Evolutionary conservation across 2,797 vertebrate species (phyloP).

Genomic region (Hipposideros larvatus): DNA sequence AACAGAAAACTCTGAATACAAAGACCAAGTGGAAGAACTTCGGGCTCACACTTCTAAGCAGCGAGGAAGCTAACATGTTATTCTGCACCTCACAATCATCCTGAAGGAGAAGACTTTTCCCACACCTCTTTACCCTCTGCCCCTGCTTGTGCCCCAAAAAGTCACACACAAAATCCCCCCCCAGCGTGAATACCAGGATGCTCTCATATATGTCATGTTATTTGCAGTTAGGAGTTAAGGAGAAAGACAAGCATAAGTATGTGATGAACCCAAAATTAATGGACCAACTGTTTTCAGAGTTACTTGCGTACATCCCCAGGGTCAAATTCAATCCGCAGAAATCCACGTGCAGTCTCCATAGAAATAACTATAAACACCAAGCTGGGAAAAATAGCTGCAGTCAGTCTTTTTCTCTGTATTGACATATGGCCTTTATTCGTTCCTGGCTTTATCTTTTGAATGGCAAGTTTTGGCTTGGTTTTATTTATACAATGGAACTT

Average conservation of each 20-base stretch:
- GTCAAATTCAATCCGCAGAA: conserved; percentile 77
- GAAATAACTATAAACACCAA: conserved; percentile 80
- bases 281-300: conserved; percentile 74
- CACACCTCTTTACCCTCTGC: not conserved
- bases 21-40: not conserved
- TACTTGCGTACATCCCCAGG: conserved; percentile 74
- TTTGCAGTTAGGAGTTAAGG: conserved; percentile 36
- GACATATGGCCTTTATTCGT: conserved; percentile 81
- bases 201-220: not conserved
- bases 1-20: conserved; percentile 4
- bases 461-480: conserved; percentile 84
- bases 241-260: not conserved
- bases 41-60: not conserved
- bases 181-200: not conserved
- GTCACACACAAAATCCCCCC: not conserved
- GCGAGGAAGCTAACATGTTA: not conserved
- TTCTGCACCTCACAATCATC: not conserved
- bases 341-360: conserved; percentile 81
- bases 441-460: conserved; percentile 74
- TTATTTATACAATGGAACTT: conserved; percentile 74
- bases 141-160: not conserved
- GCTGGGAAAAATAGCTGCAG: conserved; percentile 58
- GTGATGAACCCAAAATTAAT: conserved; percentile 67
- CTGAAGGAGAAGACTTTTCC: not conserved
- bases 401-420: conserved; percentile 76